Percentiles rank a stretch among this genome's conserved stretches.
phyloP scores from a whole-genome alignment of 2,888 invertebrate genomes.

The Lamellibrachia columna region DNA sequence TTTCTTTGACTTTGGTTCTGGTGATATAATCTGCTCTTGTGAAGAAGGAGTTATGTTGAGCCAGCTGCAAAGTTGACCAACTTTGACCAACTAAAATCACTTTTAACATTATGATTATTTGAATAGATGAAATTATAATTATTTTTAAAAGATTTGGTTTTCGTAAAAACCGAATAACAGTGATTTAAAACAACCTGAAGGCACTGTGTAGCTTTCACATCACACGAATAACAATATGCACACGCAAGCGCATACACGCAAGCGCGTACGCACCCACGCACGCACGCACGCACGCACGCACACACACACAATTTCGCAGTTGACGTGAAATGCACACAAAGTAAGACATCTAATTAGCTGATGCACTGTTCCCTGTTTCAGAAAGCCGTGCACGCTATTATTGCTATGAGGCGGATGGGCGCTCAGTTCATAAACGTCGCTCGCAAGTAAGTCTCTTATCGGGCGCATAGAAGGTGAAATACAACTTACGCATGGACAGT shows the following conservation, averaged over 20 bases:
- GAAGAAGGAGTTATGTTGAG: background rate
- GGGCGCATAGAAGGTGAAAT: no score
- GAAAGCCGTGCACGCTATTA: conserved; percentile 87
- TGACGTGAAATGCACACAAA: background rate
- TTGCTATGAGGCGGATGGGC: conserved; percentile 87
- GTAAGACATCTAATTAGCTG: background rate
- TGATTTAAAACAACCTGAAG: no score
- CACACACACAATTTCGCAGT: background rate
- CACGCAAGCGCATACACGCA: background rate
- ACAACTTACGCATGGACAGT: no score
- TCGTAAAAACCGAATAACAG: no score
- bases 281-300: background rate
- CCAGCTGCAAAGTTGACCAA: background rate
- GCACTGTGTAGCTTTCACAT: no score
- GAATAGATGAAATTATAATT: no score
- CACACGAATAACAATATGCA: background rate
- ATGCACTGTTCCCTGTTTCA: conserved; percentile 64
- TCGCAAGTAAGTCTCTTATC: background rate
- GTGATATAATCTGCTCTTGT: background rate
- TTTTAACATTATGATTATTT: no score
- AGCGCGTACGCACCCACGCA: background rate
- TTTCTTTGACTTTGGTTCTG: background rate
- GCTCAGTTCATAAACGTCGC: conserved; percentile 42
- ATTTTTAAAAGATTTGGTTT: no score
- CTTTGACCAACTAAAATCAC: no score